Conservation (phyloP, 2,797 vertebrate species). For the Ctenochaetus hawaiiensis region DNA sequence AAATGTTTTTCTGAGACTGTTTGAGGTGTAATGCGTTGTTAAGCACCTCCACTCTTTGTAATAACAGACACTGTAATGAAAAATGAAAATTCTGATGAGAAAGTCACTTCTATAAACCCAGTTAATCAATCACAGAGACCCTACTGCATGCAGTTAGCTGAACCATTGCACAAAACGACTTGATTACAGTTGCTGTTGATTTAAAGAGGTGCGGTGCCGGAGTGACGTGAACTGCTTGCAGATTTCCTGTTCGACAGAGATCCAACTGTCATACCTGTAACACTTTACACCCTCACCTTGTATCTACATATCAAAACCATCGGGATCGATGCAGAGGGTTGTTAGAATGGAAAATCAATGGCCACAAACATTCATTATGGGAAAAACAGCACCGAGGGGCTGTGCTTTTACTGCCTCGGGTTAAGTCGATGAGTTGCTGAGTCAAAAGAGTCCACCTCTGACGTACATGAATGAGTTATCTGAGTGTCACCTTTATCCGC, state of each 20-base stretch:
- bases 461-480: constrained; percentile 22
- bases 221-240: constrained; percentile 50
- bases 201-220: constrained; percentile 51
- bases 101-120: constrained; percentile 66
- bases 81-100: constrained; percentile 74
- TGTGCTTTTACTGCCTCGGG: constrained; percentile 44
- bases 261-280: constrained; percentile 33
- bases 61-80: constrained; percentile 67
- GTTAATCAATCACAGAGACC: constrained; percentile 75
- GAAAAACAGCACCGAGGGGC: constrained; percentile 47
- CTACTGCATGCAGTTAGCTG: constrained; percentile 51
- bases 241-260: constrained; percentile 32
- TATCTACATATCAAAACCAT: constrained; percentile 69
- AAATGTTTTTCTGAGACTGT: constrained; percentile 49
- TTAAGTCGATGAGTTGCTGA: constrained; percentile 36
- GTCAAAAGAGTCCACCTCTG: constrained; percentile 33
- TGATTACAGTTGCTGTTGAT: constrained; percentile 70
- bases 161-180: constrained; percentile 57
- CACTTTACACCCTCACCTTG: constrained; percentile 49
- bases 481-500: constrained; percentile 57
- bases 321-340: constrained; percentile 61
- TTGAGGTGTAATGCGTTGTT: constrained; percentile 62
- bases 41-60: constrained; percentile 61
- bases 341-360: constrained; percentile 74
- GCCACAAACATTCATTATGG: constrained; percentile 63